Evolutionary conservation across 2,113 vertebrate species (phyloP).

Genomic region (Chaetops frenatus): DNA sequence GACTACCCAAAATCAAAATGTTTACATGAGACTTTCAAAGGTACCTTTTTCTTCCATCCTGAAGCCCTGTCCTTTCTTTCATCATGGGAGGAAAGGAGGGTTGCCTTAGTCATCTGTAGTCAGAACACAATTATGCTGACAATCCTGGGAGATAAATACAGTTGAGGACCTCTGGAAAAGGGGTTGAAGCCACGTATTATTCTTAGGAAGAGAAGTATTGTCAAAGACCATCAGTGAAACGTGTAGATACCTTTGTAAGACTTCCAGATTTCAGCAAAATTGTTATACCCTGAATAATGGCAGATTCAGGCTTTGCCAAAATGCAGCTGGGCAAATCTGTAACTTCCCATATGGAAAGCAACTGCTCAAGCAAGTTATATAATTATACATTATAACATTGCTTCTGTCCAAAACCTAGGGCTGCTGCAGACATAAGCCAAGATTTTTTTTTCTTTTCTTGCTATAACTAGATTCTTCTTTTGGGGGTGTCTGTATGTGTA

Average conservation of each 20-base stretch:
- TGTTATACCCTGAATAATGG: slow-evolving; percentile 44
- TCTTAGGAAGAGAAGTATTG: slow-evolving; percentile 10
- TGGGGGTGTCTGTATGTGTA: neutral
- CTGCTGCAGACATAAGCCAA: slow-evolving; percentile 42
- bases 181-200: neutral
- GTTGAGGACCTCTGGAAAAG: neutral
- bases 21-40: neutral
- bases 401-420: slow-evolving; percentile 56
- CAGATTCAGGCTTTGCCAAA: slow-evolving; percentile 56
- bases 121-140: neutral
- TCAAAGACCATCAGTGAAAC: slow-evolving; percentile 16
- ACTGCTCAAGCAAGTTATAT: slow-evolving; percentile 64
- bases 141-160: neutral
- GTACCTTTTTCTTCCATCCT: neutral
- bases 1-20: neutral
- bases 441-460: neutral
- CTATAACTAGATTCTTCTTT: neutral
- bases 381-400: slow-evolving; percentile 52
- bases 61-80: neutral
- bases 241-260: slow-evolving; percentile 36
- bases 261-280: slow-evolving; percentile 58
- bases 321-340: slow-evolving; percentile 59
- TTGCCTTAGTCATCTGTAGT: neutral
- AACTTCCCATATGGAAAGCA: slow-evolving; percentile 70
- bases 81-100: neutral